Evolutionary conservation across 2,888 invertebrate species (phyloP).

Genomic region (Drosophila eohydei): DNA sequence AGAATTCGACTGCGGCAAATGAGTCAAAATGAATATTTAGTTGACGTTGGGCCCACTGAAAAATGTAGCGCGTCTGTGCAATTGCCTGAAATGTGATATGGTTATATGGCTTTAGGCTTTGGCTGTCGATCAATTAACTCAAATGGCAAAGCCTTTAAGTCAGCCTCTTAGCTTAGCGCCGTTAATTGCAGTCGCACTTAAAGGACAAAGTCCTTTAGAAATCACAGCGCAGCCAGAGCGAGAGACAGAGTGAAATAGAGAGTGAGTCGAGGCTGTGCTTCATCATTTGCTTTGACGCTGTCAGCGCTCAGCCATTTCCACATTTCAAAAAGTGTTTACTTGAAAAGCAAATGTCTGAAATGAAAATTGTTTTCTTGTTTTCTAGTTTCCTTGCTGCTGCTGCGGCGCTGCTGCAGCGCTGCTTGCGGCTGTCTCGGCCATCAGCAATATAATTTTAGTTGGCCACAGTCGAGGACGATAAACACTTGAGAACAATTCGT

Average conservation of each 20-base stretch:
- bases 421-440: conserved; percentile 53
- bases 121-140: conserved; percentile 67
- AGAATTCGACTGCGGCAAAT: conserved; percentile 75
- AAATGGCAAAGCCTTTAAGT: conserved; percentile 60
- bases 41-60: conserved; percentile 18
- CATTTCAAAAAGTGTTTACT: conserved; percentile 71
- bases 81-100: conserved; percentile 74
- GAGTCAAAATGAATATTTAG: conserved; percentile 80
- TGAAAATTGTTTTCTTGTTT: conserved; percentile 76
- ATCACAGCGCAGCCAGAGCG: conserved; percentile 10
- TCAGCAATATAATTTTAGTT: conserved; percentile 68
- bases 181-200: conserved; percentile 65
- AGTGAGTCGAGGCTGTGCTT: conserved; percentile 8
- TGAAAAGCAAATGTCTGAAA: conserved; percentile 62
- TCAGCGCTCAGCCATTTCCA: conserved; percentile 51
- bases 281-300: conserved; percentile 65
- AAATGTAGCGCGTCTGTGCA: conserved; percentile 50
- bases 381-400: conserved; percentile 11
- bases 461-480: conserved; percentile 61
- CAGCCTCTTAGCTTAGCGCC: conserved; percentile 38
- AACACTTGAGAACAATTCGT: conserved; percentile 76
- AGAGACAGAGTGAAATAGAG: background rate
- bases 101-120: conserved; percentile 35
- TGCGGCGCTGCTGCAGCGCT: conserved; percentile 17
- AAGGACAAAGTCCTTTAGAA: conserved; percentile 42